Evolutionary conservation across 1,140 invertebrate genomes (phyloP).

Genomic region (Notospermus geniculatus): DNA sequence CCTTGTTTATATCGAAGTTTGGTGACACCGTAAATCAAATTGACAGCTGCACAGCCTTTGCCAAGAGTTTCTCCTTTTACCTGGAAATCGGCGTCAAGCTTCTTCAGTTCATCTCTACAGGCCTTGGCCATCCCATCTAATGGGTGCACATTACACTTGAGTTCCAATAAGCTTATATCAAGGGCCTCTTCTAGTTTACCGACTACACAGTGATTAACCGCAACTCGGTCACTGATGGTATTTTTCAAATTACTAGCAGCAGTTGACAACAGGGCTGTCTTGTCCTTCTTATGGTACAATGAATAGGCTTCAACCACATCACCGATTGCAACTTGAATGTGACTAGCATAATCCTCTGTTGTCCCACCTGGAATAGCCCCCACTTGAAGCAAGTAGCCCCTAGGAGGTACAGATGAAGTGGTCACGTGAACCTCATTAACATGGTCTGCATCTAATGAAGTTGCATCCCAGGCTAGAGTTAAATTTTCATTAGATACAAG

Average conservation of each 20-base stretch:
- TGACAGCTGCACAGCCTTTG: neutral
- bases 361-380: neutral
- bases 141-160: conserved; percentile 2
- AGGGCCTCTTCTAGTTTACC: neutral
- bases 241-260: neutral
- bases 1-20: neutral
- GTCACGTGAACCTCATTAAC: neutral
- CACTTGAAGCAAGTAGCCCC: neutral
- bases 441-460: neutral
- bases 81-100: too few species aligned
- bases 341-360: neutral
- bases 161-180: conserved; percentile 3
- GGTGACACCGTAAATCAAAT: neutral
- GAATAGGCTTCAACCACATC: neutral
- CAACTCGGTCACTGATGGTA: neutral
- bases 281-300: neutral
- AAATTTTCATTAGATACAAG: neutral
- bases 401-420: neutral
- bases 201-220: conserved; percentile 3
- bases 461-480: conserved; percentile 4
- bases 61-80: neutral
- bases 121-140: neutral
- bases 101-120: too few species aligned
- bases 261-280: neutral
- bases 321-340: neutral